Base-by-base conservation (phyloP, 2,797 vertebrate genomes). In the Sternarchorhynchus goeldii region DNA sequence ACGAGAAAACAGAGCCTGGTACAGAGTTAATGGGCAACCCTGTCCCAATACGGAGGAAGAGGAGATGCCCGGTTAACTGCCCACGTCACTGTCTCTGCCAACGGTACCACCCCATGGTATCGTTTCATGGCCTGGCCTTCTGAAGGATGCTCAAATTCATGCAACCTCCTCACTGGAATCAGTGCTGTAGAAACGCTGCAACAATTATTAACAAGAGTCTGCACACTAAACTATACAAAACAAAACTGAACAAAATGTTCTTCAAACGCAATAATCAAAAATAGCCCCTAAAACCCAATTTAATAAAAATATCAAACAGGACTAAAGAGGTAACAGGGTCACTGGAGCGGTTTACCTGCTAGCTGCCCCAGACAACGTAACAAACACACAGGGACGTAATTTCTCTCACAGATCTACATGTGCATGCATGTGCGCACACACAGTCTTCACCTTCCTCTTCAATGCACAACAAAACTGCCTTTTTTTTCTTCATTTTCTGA, bases 241-340 rank as follows among this genome's bases (percentile, higher is more conserved):
- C 70, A 67, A 77, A 69, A 80, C 29, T 34, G 68, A 45, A 34
- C 25, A 31, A 34, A n/a, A 34, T 76, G 72, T 67, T 73, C 69
- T 73, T 81, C 36, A 67, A 77, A 75, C 78, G 59, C 59, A 85
- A 77, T 34, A 73, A 78, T 57, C 76, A 85, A 85, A 77, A 73
- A 72, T 64, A 68, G 74, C 4, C 59, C 55, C 74, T 65, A 77
- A 82, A 78, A 88, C 75, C 17, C 58, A 85, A 81, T 77, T 57
- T 65, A 75, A 83, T 62, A 81, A 83, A 25, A 81, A 87, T 83
- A 70, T 77, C 78, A 83, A 88, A 83, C 62, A 65, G 67, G 12
- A 82, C 85, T 88, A 79, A 84, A 84, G 87, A 89, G 87, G 89
- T 90, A 90, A 90, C 86, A 90, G 25, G 25, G 88, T 90, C 85